Percentiles rank a stretch among this genome's conserved stretches.
Conservation (phyloP, 92 coral and sea anemone species). For the Porites divaricata region DNA sequence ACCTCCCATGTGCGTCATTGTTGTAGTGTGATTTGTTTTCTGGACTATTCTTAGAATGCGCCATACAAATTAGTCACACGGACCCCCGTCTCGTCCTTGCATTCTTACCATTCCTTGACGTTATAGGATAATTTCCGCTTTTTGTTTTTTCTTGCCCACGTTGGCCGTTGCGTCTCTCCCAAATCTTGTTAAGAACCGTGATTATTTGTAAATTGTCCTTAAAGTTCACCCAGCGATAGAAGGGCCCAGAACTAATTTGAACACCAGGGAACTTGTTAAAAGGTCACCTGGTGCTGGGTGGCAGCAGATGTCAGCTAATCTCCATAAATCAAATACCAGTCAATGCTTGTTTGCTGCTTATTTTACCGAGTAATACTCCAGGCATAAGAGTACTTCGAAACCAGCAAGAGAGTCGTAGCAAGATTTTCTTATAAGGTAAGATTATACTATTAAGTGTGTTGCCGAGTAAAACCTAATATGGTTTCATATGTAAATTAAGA, state of each 20-base stretch:
- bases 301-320: slow-evolving; percentile 5
- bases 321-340: not conserved
- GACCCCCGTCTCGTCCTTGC: not conserved
- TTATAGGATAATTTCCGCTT: not conserved
- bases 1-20: not conserved
- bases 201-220: too few species aligned
- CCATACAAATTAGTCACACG: not conserved
- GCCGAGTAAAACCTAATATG: too few species aligned
- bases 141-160: not conserved
- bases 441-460: too few species aligned
- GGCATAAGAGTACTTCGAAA: not conserved
- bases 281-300: not conserved
- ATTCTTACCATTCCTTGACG: not conserved
- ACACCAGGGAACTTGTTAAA: not conserved
- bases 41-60: not conserved
- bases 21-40: not conserved
- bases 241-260: not conserved
- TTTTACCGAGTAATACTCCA: not conserved
- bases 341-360: not conserved
- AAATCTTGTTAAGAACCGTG: not conserved
- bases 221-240: too few species aligned
- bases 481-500: too few species aligned
- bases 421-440: too few species aligned
- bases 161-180: not conserved
- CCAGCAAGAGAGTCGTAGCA: not conserved